Base-by-base conservation (phyloP, 2,888 invertebrate genomes). In the Sclerodermus sp. region DNA sequence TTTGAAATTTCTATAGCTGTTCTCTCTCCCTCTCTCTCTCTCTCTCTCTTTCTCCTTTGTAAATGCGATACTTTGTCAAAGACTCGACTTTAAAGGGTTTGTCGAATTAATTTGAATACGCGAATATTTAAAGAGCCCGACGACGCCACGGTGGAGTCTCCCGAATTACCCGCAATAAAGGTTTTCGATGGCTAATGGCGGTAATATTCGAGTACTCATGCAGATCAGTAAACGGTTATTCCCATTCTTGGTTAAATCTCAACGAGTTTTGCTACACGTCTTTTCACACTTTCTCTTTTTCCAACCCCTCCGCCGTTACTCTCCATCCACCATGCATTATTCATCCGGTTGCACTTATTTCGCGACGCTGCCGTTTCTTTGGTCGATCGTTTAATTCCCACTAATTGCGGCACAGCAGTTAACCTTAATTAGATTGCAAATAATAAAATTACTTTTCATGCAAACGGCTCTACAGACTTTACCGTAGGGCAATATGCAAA, bases 281-380 rank as follows among this genome's bases (percentile, higher is more conserved):
- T 36, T 39, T 39, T 23, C 31, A 10, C 23, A 8, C 34, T 32
- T 29, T 32, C 10, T 4, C 4, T 2, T 36, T 36, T 36, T 36
- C 36, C 36, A 15, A 15, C 36, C 38, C 18, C 38, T 16, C 15
- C 15, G 15, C 15, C 38, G 38, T 17, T 17, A 15, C 16, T 16
- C 18, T 5, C 38, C 16, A 53, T 55, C 47, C 49, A 42, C 42
- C 36, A 55, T 53, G 49, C 47, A 55, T 55, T 53, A 55, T 49
- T 53, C 55, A 53, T 47, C 39, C 29, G 34, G 34, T 42, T 34
- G 16, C 31, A 40, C 49, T 55, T 53, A 53, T 53, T 47, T 49
- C 45, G 43, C 46, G 49, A n/a, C 37, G 29, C 31, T 32, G 52
- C 40, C 36, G 42, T 43, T 53, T 47, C 42, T 37, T 45, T 23